phyloP scores from a whole-genome alignment of 2,797 vertebrate species.

The Melanitta fusca region DNA sequence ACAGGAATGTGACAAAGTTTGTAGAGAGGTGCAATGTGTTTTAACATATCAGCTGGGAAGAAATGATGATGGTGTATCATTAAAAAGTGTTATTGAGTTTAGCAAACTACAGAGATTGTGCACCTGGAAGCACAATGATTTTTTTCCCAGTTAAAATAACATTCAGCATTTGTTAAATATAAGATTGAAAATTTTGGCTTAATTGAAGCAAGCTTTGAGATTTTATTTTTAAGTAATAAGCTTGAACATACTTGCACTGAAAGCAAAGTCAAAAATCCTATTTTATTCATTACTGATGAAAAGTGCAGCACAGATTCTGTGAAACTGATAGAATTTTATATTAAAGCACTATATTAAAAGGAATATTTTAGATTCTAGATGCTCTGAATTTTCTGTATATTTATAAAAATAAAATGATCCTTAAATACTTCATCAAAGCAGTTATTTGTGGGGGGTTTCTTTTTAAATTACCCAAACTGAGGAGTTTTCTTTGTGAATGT shows the following conservation, averaged over 20 bases:
- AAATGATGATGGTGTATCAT: not conserved
- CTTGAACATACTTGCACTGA: not conserved
- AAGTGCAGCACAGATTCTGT: slow-evolving; percentile 6
- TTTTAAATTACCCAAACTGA: slow-evolving; percentile 43
- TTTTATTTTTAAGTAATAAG: slow-evolving; percentile 11
- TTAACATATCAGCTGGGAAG: not conserved
- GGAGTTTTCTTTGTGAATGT: slow-evolving; percentile 54
- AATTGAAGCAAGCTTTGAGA: slow-evolving; percentile 20
- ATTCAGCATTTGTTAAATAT: slow-evolving; percentile 9
- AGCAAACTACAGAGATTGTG: not conserved
- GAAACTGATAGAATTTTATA: slow-evolving; percentile 67
- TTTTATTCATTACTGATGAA: slow-evolving; percentile 60
- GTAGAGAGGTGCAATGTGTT: not conserved
- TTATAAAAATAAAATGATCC: slow-evolving; percentile 71
- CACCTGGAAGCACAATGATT: not conserved
- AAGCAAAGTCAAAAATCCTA: slow-evolving; percentile 27
- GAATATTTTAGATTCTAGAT: slow-evolving; percentile 65
- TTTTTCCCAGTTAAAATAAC: not conserved
- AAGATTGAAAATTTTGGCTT: not conserved
- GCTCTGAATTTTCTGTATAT: slow-evolving; percentile 67
- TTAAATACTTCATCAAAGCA: slow-evolving; percentile 75
- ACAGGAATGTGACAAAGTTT: not conserved
- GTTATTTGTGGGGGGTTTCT: slow-evolving; percentile 52
- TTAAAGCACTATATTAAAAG: slow-evolving; percentile 65
- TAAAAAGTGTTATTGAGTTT: not conserved